Conservation (phyloP, 2,797 vertebrate genomes). For the Sebastes cheni region DNA sequence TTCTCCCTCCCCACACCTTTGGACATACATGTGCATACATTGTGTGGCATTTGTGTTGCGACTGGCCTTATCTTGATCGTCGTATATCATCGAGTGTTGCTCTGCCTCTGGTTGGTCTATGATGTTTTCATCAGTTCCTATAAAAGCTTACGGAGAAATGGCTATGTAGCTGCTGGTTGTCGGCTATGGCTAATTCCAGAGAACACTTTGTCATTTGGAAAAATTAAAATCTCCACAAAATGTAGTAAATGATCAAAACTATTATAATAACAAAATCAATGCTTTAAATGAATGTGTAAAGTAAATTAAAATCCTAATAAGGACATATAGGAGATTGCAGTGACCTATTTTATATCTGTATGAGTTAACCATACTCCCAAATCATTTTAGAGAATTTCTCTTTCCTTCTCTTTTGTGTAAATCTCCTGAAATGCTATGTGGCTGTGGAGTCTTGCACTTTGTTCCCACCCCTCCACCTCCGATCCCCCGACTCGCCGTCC, state of each 20-base stretch:
- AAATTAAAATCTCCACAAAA: background rate
- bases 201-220: background rate
- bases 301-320: background rate
- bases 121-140: background rate
- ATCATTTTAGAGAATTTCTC: background rate
- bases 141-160: background rate
- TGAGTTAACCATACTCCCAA: background rate
- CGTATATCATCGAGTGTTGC: background rate
- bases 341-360: background rate
- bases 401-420: background rate
- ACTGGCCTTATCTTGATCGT: background rate
- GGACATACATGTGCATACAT: background rate
- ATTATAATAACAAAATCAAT: background rate
- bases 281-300: background rate
- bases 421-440: slow-evolving; percentile 25
- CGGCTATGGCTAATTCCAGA: background rate
- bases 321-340: background rate
- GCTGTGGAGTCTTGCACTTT: slow-evolving; percentile 28
- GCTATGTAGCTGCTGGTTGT: background rate
- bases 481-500: background rate
- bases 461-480: slow-evolving; percentile 9
- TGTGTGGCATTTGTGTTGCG: background rate
- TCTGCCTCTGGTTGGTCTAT: background rate
- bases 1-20: slow-evolving; percentile 15
- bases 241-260: background rate